Evolutionary conservation across 2,797 vertebrate genomes (phyloP), one percentile per base, ranked within the genome.

Genomic region (Enteromius fasciolatus): DNA sequence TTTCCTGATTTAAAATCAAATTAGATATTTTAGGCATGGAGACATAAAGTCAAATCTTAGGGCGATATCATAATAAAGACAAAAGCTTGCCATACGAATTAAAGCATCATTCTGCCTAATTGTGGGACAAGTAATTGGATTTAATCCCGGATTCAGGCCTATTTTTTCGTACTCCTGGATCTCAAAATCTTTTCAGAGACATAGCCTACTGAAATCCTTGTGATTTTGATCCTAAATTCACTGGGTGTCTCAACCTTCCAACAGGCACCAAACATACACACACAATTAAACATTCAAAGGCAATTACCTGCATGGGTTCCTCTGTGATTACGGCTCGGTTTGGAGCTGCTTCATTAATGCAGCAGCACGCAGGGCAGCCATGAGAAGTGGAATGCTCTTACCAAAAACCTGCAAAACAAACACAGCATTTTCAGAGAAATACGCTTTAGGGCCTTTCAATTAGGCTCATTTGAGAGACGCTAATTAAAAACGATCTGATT

Each of bases 281-380:
- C 78, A 78, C 81, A 89, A 95, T 97, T 96, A 97, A 94, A 95
- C 95, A 97, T 97, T 95, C 95, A 95, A 89, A 94, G 89, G 96
- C 95, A 97, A 98, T 98, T 98, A 97, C 95, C 94, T 97, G 97
- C 97, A 96, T 97, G 94, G 96, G 94, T 97, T 97, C 95, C 95
- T 96, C 91, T 88, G 94, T 92, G 93, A 95, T 95, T 94, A 96
- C 95, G 91, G 92, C 93, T 23, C 87, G 94, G 95, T 95, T 93
- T 88, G 87, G 95, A 92, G 93, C 88, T 50, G 89, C 90, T 94
- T 97, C 94, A 98, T 99, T 97, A 97, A 99, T 99, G 98, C 97
- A 92, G 54, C 87, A 83, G 91, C 97, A 98, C 92, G 96, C 94
- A 93, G 94, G 86, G 92, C 93, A 92, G 93, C 95, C 88, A 90